Conservation (phyloP, 2,797 vertebrate genomes). For the Okamejei kenojei region DNA sequence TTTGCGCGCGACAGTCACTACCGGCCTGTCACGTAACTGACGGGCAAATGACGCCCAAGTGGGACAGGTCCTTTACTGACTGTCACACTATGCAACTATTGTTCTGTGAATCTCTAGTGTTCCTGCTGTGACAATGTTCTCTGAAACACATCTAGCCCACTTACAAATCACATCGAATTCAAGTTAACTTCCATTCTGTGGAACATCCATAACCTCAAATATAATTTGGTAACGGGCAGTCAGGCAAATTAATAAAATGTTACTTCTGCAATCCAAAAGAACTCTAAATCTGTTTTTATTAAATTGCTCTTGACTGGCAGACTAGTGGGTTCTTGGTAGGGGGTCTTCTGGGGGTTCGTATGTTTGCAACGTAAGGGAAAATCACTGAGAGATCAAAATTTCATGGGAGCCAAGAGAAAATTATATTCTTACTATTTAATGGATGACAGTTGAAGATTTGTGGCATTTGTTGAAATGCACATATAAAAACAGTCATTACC, state of each 20-base stretch:
- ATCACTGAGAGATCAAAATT: neutral
- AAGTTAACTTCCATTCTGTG: neutral
- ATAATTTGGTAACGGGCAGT: neutral
- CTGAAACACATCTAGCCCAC: neutral
- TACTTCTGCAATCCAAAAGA: neutral
- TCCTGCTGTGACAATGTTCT: neutral
- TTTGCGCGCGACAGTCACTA: no score
- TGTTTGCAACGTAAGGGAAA: neutral
- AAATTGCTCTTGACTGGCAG: neutral
- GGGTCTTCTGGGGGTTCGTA: neutral
- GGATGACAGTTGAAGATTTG: neutral
- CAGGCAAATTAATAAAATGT: neutral
- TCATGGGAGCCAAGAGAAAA: neutral
- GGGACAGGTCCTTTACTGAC: no score
- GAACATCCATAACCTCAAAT: neutral
- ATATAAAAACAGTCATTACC: neutral
- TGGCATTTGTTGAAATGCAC: neutral
- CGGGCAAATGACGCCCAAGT: no score
- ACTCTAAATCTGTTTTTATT: neutral
- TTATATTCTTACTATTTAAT: neutral
- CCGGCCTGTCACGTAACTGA: no score
- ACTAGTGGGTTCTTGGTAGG: neutral
- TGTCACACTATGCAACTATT: neutral
- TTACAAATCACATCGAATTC: neutral
- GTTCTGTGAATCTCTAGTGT: neutral